These are phyloP conservation scores for Paracanthobrama guichenoti DNA, from an alignment of 2,113 vertebrate genomes.

Conservation along the genomic window DNA sequence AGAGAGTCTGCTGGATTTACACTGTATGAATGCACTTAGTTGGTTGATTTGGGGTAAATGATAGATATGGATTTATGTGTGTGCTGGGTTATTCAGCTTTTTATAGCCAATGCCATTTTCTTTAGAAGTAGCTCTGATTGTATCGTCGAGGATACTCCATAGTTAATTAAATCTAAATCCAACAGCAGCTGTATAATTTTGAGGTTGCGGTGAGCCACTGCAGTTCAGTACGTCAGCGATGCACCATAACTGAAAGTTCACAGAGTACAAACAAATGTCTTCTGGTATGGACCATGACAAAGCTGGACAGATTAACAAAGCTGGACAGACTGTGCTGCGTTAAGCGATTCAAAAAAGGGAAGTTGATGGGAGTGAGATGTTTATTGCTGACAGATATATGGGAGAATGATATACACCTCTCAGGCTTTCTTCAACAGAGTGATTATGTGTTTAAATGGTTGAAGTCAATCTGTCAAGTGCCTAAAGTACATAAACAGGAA, in stretches of 20 bases:
- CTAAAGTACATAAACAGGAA: not conserved
- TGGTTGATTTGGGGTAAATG: not conserved
- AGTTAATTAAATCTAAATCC: constrained; percentile 1
- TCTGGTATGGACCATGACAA: not conserved
- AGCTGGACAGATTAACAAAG: not conserved
- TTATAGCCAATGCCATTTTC: constrained; percentile 61
- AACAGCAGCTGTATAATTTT: constrained; percentile 12
- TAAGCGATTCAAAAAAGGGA: not conserved
- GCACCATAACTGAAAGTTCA: not conserved
- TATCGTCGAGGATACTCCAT: not conserved
- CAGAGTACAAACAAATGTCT: not conserved
- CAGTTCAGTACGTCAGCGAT: not conserved
- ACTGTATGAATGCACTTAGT: not conserved
- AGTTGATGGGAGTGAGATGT: not conserved
- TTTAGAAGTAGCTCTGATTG: constrained; percentile 51
- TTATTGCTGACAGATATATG: constrained; percentile 10
- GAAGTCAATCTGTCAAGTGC: not conserved
- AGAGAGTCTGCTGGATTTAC: not conserved
- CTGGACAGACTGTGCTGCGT: not conserved
- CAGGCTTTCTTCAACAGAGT: not conserved
- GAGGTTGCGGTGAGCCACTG: not conserved
- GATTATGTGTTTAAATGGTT: no score
- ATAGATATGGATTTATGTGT: constrained; percentile 36
- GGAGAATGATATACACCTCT: not conserved
- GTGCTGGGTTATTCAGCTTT: constrained; percentile 57